A percentile compares a stretch with the other conserved stretches of the same genome.
Conservation (phyloP, 2,113 vertebrate genomes). For the Candoia aspera region DNA sequence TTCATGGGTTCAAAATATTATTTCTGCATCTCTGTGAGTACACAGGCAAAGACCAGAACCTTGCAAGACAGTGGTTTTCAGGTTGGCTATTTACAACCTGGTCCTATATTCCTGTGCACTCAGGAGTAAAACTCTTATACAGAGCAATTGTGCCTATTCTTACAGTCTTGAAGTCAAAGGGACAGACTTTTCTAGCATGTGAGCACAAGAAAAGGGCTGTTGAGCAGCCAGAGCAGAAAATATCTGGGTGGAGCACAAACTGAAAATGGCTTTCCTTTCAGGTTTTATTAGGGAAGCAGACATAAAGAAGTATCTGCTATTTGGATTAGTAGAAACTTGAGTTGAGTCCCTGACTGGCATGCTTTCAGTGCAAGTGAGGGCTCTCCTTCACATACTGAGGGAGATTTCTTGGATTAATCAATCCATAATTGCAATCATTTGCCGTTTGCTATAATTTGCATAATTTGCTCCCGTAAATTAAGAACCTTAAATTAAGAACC, state of each 20-base stretch:
- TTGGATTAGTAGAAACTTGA: not conserved
- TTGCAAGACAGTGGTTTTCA: not conserved
- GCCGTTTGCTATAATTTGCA: too few relatives aligned
- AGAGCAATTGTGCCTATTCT: not conserved
- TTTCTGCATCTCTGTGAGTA: not conserved
- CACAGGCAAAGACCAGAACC: not conserved
- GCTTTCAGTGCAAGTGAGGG: not conserved
- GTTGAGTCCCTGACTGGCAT: not conserved
- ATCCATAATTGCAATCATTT: not conserved
- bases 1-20: not conserved
- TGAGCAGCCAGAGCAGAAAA: not conserved
- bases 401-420: not conserved
- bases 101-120: not conserved
- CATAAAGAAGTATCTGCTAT: slow-evolving; percentile 10
- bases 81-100: not conserved
- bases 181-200: not conserved
- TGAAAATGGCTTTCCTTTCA: slow-evolving; percentile 7
- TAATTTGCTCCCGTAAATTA: too few relatives aligned
- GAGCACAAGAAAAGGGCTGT: not conserved
- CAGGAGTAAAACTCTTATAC: not conserved
- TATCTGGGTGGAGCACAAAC: not conserved
- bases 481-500: too few relatives aligned
- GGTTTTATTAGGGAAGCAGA: slow-evolving; percentile 5
- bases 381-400: not conserved
- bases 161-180: not conserved